Conservation (phyloP, 37 sponge, comb jelly and placozoan genomes). For the Chondrilla cf. caribensis region DNA sequence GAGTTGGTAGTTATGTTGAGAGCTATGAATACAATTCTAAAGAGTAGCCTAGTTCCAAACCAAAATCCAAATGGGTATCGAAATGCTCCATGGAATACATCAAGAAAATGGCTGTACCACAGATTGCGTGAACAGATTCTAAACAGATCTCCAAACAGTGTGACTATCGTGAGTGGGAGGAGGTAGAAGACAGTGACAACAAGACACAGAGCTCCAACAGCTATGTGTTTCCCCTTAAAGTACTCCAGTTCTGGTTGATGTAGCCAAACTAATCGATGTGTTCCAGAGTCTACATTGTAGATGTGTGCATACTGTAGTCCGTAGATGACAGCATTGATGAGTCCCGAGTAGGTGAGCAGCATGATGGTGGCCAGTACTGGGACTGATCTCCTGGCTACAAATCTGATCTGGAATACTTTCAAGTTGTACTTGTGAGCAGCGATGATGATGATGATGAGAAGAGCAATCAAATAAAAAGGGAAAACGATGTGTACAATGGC, state of each 20-base stretch:
- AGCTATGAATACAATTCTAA: background rate
- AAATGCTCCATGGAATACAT: conserved; percentile 9
- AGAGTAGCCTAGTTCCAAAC: background rate
- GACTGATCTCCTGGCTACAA: conserved; percentile 23
- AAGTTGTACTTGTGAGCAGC: background rate
- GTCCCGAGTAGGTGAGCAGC: conserved; percentile 21
- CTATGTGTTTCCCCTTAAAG: conserved; percentile 20
- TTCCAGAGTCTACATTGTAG: background rate
- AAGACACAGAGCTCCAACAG: background rate
- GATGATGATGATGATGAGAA: conserved; percentile 27
- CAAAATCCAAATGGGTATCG: conserved; percentile 15
- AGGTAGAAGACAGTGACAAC: background rate
- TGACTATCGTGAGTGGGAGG: conserved; percentile 14
- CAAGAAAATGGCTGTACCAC: conserved; percentile 23
- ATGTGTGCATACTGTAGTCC: background rate
- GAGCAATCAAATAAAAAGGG: conserved; percentile 49
- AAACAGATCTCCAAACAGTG: background rate
- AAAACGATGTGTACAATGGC: conserved; percentile 49
- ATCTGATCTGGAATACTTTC: background rate
- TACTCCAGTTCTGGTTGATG: conserved; percentile 7
- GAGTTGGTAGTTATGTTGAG: background rate
- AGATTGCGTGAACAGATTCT: background rate
- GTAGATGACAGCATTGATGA: background rate
- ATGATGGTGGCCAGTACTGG: conserved; percentile 42
- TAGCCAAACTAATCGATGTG: conserved; percentile 3